phyloP scores from a whole-genome alignment of 1,140 invertebrate genomes.

The Euglossa dilemma region DNA sequence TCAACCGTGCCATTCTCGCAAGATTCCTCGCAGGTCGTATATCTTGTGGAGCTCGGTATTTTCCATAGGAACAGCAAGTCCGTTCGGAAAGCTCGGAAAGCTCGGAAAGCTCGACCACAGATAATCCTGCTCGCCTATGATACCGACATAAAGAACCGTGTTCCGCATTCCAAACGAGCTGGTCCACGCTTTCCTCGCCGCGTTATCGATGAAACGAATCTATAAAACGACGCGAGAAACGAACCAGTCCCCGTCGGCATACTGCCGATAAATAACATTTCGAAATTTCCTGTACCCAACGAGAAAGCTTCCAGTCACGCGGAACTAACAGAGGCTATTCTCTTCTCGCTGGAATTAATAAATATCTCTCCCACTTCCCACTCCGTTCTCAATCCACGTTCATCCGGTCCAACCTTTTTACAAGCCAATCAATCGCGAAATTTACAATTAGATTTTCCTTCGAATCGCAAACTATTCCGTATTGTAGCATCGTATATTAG shows the following conservation, averaged over 20 bases:
- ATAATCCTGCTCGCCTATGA: not conserved
- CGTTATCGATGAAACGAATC: conserved; percentile 10
- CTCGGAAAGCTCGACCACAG: not conserved
- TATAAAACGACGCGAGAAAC: not conserved
- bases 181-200: not conserved
- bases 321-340: not conserved
- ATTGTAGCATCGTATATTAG: too few relatives aligned
- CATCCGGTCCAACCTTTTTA: too few relatives aligned
- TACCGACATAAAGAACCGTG: not conserved
- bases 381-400: too few relatives aligned
- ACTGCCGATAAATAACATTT: conserved; percentile 12
- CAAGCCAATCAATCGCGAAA: too few relatives aligned
- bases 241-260: too few relatives aligned
- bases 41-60: not conserved
- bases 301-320: not conserved
- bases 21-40: not conserved
- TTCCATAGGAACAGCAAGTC: not conserved
- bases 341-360: conserved; percentile 5
- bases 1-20: not conserved
- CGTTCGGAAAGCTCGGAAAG: not conserved
- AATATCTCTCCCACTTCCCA: conserved; percentile 8
- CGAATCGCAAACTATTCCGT: too few relatives aligned
- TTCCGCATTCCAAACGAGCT: not conserved
- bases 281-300: conserved; percentile 1
- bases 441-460: too few relatives aligned